Evolutionary conservation across 2,113 vertebrate species (phyloP).

Genomic region (Rynchops niger): DNA sequence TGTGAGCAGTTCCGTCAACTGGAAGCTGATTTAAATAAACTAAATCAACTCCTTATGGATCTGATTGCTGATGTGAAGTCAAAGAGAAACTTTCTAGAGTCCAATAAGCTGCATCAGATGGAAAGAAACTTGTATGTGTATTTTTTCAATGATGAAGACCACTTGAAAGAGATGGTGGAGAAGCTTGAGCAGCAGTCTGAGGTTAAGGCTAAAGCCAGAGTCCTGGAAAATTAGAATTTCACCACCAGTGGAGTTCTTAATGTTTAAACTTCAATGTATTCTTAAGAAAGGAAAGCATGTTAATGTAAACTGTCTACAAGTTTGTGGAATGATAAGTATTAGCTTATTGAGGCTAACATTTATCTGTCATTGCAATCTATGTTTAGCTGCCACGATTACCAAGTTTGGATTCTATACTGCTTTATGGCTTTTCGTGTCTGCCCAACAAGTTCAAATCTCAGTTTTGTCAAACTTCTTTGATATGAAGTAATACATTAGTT

Average conservation of each 20-base stretch:
- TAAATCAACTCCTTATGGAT: constrained; percentile 81
- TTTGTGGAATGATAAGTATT: not conserved
- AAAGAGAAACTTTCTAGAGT: constrained; percentile 82
- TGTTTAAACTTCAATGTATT: not conserved
- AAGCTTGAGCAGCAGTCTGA: constrained; percentile 78
- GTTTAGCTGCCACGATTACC: not conserved
- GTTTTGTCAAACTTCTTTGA: not conserved
- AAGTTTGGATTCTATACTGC: not conserved
- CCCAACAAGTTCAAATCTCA: not conserved
- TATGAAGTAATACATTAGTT: not conserved
- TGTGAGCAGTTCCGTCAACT: constrained; percentile 75
- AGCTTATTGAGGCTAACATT: not conserved
- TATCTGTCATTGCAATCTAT: not conserved
- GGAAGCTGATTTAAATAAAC: constrained; percentile 76
- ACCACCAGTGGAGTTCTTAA: not conserved
- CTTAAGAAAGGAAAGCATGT: not conserved
- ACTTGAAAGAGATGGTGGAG: constrained; percentile 82
- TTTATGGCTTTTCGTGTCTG: not conserved
- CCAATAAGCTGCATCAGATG: constrained; percentile 74
- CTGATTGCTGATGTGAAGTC: constrained; percentile 81
- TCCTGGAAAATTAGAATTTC: constrained; percentile 10
- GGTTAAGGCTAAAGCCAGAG: constrained; percentile 48
- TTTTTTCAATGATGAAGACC: constrained; percentile 83
- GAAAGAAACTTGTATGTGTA: constrained; percentile 88
- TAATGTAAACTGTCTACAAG: not conserved